Evolutionary conservation across 2,888 invertebrate genomes (phyloP).

Genomic region (Drosophila pegasa): DNA sequence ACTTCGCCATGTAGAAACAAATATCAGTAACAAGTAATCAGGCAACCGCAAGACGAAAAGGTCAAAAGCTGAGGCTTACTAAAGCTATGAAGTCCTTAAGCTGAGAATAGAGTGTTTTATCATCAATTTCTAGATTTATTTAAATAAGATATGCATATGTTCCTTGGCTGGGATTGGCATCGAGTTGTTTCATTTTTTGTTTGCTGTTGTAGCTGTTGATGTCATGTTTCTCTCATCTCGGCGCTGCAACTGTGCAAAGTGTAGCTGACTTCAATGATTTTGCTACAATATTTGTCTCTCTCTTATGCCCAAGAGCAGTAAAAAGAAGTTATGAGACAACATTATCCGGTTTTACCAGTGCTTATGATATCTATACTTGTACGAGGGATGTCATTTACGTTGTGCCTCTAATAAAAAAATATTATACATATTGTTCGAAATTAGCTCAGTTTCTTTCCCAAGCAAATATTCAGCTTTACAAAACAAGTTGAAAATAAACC

Average conservation of each 20-base stretch:
- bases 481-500: not conserved
- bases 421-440: not conserved
- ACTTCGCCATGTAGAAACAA: too few relatives aligned
- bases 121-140: not conserved
- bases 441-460: not conserved
- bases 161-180: not conserved
- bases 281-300: conserved; percentile 30
- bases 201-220: conserved; percentile 35
- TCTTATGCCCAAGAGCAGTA: conserved; percentile 44
- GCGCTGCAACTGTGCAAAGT: conserved; percentile 26
- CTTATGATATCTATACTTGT: conserved; percentile 26
- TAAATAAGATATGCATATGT: conserved; percentile 6
- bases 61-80: not conserved
- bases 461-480: not conserved
- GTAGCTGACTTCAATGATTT: conserved; percentile 57
- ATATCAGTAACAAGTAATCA: too few relatives aligned
- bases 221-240: conserved; percentile 44
- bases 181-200: conserved; percentile 13
- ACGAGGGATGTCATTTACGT: conserved; percentile 2
- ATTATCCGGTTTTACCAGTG: conserved; percentile 69
- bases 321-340: conserved; percentile 63
- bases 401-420: not conserved
- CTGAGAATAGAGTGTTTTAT: not conserved
- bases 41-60: not conserved
- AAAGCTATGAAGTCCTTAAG: not conserved